Percentiles rank a stretch among this genome's conserved stretches.
Conservation (phyloP, 2,888 invertebrate genomes). For the Phengaris arion region DNA sequence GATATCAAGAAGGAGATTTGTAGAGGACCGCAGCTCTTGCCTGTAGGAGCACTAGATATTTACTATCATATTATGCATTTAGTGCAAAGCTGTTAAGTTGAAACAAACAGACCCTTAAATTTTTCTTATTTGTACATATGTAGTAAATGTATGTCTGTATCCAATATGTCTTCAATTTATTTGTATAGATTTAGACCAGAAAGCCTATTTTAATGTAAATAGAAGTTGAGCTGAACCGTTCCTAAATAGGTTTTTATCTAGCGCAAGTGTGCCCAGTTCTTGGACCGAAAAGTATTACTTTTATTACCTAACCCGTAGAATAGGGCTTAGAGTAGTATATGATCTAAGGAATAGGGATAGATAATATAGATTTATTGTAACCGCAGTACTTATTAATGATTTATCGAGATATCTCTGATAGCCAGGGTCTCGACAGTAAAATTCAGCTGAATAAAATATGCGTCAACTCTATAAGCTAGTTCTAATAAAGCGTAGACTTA, state of each 20-base stretch:
- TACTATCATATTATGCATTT: too few relatives aligned
- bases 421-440: background rate
- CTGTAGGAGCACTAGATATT: too few relatives aligned
- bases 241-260: background rate
- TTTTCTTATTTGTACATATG: too few relatives aligned
- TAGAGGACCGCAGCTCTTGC: too few relatives aligned
- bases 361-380: slow-evolving; percentile 19
- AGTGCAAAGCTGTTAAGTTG: too few relatives aligned
- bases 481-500: background rate
- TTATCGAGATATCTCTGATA: slow-evolving; percentile 21
- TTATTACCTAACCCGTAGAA: slow-evolving; percentile 7
- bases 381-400: slow-evolving; percentile 24
- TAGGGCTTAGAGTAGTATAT: background rate
- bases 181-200: too few relatives aligned
- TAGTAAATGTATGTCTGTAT: too few relatives aligned
- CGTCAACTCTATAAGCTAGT: background rate
- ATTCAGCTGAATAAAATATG: background rate
- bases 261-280: background rate
- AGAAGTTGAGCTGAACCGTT: background rate
- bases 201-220: background rate
- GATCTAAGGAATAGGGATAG: background rate
- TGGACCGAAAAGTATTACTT: background rate
- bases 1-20: too few relatives aligned
- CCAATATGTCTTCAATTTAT: too few relatives aligned
- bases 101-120: too few relatives aligned